Base-by-base conservation (phyloP, 2,888 invertebrate species). In the Scaptomyza tumidula region DNA sequence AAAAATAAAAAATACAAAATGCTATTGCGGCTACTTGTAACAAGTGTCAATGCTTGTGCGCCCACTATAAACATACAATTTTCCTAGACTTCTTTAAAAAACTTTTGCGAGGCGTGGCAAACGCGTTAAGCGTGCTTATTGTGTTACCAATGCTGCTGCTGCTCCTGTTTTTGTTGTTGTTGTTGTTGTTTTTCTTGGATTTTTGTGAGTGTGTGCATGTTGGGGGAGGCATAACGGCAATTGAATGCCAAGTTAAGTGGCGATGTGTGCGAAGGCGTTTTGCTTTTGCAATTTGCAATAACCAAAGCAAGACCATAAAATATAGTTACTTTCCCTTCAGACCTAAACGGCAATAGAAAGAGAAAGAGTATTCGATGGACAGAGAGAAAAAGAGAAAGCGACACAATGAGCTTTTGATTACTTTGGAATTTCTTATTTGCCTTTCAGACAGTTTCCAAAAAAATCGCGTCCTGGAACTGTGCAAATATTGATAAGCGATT, bases 231-330 rank as follows among this genome's bases (percentile, higher is more conserved):
- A 80, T 88, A 83, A 86, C 86, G 73, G 72, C 88, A 85, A 88
- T 80, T 86, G 84, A 88, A 84, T 83, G 84, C 83, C 80, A 65
- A 71, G 66, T 72, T 88, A 86, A 84, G 80, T 88, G 83, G 83
- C 86, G 81, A 87, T 84, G 76, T 87, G 86, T 85, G 75, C 84
- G 81, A 84, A 81, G 81, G 82, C 85, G 73, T 84, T 86, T 80
- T 86, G 82, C 82, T 87, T 86, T 84, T 74, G 87, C 83, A 84
- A 84, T 84, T 84, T 85, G 88, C 87, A 85, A 87, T 87, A 84
- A 84, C 88, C 88, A 82, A 82, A 84, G 84, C 82, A 85, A 63
- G 77, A 61, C 69, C 74, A 85, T 82, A 86, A 85, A 84, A 87
- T 87, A 84, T 84, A 87, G 83, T 84, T 87, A 87, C 79, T 67